Base-by-base conservation (phyloP, 2,113 vertebrate species). In the Campylomormyrus numenius region DNA sequence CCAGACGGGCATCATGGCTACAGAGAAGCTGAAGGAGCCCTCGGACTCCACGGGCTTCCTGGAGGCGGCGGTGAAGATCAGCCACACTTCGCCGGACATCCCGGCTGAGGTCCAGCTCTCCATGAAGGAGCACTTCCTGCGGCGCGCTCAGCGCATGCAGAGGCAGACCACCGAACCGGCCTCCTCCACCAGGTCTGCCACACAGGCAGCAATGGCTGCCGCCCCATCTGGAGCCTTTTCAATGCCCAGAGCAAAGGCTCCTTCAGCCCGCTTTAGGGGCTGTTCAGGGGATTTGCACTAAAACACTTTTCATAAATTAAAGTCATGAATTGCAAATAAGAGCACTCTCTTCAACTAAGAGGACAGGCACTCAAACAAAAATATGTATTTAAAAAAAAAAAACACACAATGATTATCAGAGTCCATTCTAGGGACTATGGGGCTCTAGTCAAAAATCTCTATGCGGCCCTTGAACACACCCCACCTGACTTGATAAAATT, bases 21-120 rank as follows among this genome's bases (percentile, higher is more conserved):
- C 95, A 27, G 97, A 98, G 95, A 98, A 98, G 95, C 95, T 97
- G 91, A 98, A 98, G 93, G 97, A 98, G 91, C 92, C 95, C 80
- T 49, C 93, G 15, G 95, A 94, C 53, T 92, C 96, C 31, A 90
- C 97, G 88, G 97, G 97, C 24, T 98, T 98, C 95, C 95, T 99
- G 92, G 98, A 99, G 92, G 97, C 97, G 0, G 98, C 98, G 0
- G 97, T 99, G 94, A 99, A 99, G 96, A 99, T 99, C 95, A 99
- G 98, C 95, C 98, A 97, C 94, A 99, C 98, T 0, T 99, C 98
- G 0, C 98, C 98, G 0, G 98, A 99, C 92, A 99, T 99, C 92
- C 98, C 98, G 0, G 96, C 98, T 0, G 98, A 98, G 88, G 98
- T 99, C 53, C 98, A 98, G 95, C 97, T 97, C 94, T 99, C 98